A percentile compares a stretch with the other conserved stretches of the same genome.
These are phyloP conservation scores for Oxygymnocypris stewartii DNA, from an alignment of 2,113 vertebrate genomes.

Conservation along the genomic window DNA sequence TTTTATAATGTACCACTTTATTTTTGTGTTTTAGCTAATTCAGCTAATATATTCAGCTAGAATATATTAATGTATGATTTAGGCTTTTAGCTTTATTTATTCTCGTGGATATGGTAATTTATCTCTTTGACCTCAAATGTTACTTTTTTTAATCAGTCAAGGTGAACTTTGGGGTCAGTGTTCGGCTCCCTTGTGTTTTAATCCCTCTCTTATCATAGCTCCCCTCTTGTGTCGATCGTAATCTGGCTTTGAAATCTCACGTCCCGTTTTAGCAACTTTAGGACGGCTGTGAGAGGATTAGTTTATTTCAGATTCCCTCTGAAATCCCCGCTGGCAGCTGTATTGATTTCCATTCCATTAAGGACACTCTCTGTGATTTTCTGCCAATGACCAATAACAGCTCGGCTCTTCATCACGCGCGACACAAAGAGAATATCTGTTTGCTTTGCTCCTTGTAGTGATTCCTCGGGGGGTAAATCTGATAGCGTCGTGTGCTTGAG, in stretches of 20 bases:
- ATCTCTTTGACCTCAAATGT: background rate
- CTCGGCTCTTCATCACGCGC: slow-evolving; percentile 18
- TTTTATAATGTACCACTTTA: too few species aligned
- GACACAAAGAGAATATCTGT: slow-evolving; percentile 10
- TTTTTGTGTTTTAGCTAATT: too few species aligned
- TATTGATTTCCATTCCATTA: slow-evolving; percentile 57
- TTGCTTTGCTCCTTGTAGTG: background rate
- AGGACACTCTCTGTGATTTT: slow-evolving; percentile 25
- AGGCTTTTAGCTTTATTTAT: background rate
- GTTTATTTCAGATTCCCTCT: slow-evolving; percentile 39
- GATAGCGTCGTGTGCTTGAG: background rate
- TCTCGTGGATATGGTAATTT: background rate
- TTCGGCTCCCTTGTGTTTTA: slow-evolving; percentile 7
- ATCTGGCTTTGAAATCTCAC: slow-evolving; percentile 47
- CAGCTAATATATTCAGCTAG: too few species aligned
- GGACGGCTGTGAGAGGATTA: slow-evolving; percentile 42
- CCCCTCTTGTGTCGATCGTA: slow-evolving; percentile 27
- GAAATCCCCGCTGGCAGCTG: slow-evolving; percentile 42
- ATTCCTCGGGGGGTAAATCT: background rate
- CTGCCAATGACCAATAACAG: slow-evolving; percentile 30
- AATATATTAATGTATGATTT: background rate
- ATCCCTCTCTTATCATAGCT: slow-evolving; percentile 41
- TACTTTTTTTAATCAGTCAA: background rate
- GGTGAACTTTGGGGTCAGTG: background rate
- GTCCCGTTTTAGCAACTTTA: slow-evolving; percentile 47